Conservation (phyloP, 2,888 invertebrate genomes). For the Morpho helenor region DNA sequence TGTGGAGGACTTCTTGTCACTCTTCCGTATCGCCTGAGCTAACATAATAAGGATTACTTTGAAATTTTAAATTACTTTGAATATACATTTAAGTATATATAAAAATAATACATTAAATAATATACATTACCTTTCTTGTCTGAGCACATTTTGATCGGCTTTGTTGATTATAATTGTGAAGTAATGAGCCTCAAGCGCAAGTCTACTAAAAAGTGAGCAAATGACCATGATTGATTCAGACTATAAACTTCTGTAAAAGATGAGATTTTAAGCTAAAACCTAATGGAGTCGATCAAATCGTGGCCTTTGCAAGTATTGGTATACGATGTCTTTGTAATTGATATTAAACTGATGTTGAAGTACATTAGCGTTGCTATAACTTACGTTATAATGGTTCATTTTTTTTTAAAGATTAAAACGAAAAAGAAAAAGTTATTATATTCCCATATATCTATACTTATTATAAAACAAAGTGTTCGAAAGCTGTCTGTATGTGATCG, state of each 20-base stretch:
- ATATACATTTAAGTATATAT: slow-evolving; percentile 45
- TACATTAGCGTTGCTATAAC: slow-evolving; percentile 59
- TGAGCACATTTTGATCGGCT: slow-evolving; percentile 21
- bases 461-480: too few relatives aligned
- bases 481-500: too few relatives aligned
- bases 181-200: slow-evolving; percentile 40
- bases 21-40: too few relatives aligned
- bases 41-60: too few relatives aligned
- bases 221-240: slow-evolving; percentile 51
- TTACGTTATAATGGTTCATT: slow-evolving; percentile 59
- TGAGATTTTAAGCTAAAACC: slow-evolving; percentile 56
- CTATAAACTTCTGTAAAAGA: slow-evolving; percentile 46
- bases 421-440: too few relatives aligned
- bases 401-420: slow-evolving; percentile 46
- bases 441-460: too few relatives aligned
- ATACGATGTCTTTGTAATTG: slow-evolving; percentile 57
- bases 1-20: too few relatives aligned
- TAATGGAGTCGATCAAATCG: slow-evolving; percentile 53
- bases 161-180: slow-evolving; percentile 38
- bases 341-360: slow-evolving; percentile 53
- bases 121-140: slow-evolving; percentile 39
- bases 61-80: slow-evolving; percentile 27
- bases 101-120: slow-evolving; percentile 45
- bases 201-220: slow-evolving; percentile 45
- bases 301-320: slow-evolving; percentile 50